Base-by-base conservation (phyloP, 2,888 invertebrate genomes). In the Leptinotarsa haldemani region DNA sequence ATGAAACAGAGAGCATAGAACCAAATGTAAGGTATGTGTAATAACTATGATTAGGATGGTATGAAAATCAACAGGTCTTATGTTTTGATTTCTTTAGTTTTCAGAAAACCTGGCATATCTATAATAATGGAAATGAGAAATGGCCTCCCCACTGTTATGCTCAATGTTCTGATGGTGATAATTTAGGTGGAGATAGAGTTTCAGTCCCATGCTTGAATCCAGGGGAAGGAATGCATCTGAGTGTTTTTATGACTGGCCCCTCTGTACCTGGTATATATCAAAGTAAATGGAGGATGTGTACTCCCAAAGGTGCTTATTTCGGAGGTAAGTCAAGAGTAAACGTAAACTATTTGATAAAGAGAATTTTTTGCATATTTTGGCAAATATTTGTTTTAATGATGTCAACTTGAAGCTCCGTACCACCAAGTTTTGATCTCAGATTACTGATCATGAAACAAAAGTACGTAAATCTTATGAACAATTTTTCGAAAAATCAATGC, bases 271-370 rank as follows among this genome's bases (percentile, higher is more conserved):
- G 96, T 15, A 91, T 92, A 20, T 95, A 94, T 87, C 92, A 94
- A 87, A 95, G 95, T 80, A 94, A 95, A 89, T 98, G 97, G 94
- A 92, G 97, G 84, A 91, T 98, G 90, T 93, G 94, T 83, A 96
- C 96, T 73, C 91, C 95, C 56, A 93, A 93, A 82, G 97, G 97
- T 76, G 92, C 94, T 82, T 95, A 94, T 88, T 97, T 98, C 90
- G 98, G 98, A 87, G 97, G 97, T 97, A 89, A 86, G 83, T 77
- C 73, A 67, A 20, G 16, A 40, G 40, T 40, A 9, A 12, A 40
- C 2, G 9, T 40, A 3, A 9, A 12, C 40, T 12, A 0, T 12
- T 40, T 40, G 40, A 40, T 40, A 12, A 40, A 40, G 9, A 40
- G 30, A 40, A 9, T 2, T 9, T 9, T 3, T 12, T 40, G 9